Conservation (phyloP, 2,888 invertebrate genomes). For the Neocrepidodera transversa region DNA sequence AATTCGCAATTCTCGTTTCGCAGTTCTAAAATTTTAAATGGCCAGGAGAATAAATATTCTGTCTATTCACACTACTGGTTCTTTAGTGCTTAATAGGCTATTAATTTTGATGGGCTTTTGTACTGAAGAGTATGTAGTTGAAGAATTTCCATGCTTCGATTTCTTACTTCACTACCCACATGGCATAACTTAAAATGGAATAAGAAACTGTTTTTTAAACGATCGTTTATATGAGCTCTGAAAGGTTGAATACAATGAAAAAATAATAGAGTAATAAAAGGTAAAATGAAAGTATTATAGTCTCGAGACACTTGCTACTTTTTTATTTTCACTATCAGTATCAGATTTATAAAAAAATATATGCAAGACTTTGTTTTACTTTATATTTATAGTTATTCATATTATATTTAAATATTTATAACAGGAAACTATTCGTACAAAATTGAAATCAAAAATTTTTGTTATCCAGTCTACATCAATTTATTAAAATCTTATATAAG, state of each 20-base stretch:
- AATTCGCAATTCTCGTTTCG: neutral
- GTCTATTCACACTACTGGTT: neutral
- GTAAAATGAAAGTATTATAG: neutral
- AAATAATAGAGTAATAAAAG: constrained; percentile 5
- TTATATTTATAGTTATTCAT: no score
- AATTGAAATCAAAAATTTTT: no score
- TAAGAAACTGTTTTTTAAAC: constrained; percentile 12
- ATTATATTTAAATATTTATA: no score
- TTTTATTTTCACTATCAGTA: no score
- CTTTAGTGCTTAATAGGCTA: neutral
- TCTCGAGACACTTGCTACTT: no score
- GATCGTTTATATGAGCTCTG: constrained; percentile 12
- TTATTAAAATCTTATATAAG: no score
- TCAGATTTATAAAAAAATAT: no score
- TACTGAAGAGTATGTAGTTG: constrained; percentile 16
- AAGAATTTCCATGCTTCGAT: constrained; percentile 8
- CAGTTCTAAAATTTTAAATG: neutral
- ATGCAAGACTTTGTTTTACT: no score
- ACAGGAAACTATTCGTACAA: no score
- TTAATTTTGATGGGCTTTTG: constrained; percentile 27
- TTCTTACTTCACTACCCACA: constrained; percentile 5
- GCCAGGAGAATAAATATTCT: no score
- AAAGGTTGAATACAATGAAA: neutral
- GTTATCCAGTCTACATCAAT: no score
- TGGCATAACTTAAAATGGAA: neutral